Percentiles rank a stretch among this genome's conserved stretches.
Conservation (phyloP, 2,888 invertebrate species). For the Megalurothrips usitatus region DNA sequence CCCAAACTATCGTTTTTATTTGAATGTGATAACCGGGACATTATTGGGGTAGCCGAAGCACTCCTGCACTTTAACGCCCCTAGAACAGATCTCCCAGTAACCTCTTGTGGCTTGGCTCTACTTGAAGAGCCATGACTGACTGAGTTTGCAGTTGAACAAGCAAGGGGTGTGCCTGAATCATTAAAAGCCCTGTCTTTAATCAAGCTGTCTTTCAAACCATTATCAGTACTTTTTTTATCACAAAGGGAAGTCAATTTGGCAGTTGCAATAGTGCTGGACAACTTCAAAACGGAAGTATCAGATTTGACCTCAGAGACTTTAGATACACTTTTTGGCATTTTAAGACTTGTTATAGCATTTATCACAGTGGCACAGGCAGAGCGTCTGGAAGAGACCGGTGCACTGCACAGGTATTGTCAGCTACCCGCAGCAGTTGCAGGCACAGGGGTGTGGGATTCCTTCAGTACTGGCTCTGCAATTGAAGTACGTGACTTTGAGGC, state of each 20-base stretch:
- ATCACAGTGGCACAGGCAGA: slow-evolving; percentile 19
- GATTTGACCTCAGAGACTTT: neutral
- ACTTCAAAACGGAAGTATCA: neutral
- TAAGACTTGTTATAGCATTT: slow-evolving; percentile 11
- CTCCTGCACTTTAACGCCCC: neutral
- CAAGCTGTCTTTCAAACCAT: neutral
- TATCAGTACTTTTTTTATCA: neutral
- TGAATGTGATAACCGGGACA: neutral
- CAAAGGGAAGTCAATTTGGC: neutral
- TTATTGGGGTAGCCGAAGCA: neutral
- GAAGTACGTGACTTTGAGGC: neutral
- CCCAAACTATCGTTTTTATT: neutral
- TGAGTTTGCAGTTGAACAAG: neutral
- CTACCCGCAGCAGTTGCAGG: neutral
- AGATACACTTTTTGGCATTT: slow-evolving; percentile 14
- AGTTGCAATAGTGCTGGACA: neutral
- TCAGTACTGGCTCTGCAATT: neutral
- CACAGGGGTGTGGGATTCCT: neutral
- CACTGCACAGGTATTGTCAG: slow-evolving; percentile 10
- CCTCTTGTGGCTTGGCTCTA: neutral
- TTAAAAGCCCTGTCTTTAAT: neutral
- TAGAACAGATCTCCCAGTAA: neutral
- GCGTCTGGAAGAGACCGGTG: slow-evolving; percentile 8
- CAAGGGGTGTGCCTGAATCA: neutral
- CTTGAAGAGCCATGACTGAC: neutral